phyloP scores from a whole-genome alignment of 2,797 vertebrate genomes.

The Sciurus vulgaris region DNA sequence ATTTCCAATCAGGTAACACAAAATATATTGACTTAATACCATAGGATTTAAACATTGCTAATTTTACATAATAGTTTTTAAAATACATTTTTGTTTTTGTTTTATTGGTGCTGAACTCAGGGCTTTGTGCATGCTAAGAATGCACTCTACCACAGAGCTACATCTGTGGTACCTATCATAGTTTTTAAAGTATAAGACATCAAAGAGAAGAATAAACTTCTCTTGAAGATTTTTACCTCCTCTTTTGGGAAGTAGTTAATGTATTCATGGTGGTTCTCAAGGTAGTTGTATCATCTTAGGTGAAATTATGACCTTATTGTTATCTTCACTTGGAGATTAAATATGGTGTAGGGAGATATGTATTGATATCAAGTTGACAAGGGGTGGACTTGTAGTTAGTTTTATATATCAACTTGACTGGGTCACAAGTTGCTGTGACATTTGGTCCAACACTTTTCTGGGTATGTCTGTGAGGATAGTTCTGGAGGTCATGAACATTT shows the following conservation, averaged over 20 bases:
- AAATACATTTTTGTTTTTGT: background rate
- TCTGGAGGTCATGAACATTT: background rate
- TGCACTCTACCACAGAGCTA: too few relatives aligned
- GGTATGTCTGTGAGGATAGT: background rate
- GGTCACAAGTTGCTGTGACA: background rate
- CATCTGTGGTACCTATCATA: too few relatives aligned
- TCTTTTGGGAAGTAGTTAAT: background rate
- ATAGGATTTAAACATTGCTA: constrained; percentile 1
- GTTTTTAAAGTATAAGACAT: background rate
- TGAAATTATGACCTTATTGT: background rate
- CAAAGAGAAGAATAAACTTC: background rate
- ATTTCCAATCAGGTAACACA: background rate
- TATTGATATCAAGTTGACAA: background rate
- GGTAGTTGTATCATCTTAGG: background rate
- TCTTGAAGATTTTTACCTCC: background rate
- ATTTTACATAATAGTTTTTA: background rate
- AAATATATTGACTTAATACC: background rate
- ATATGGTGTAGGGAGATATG: background rate
- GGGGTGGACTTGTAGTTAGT: background rate
- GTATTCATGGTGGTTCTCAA: background rate
- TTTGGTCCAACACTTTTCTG: background rate
- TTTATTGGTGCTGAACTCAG: too few relatives aligned
- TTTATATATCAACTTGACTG: background rate
- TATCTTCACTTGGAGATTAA: background rate
- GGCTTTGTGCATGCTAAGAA: too few relatives aligned